Conservation (phyloP, 1,140 invertebrate species). For the Catajapyx aquilonaris region DNA sequence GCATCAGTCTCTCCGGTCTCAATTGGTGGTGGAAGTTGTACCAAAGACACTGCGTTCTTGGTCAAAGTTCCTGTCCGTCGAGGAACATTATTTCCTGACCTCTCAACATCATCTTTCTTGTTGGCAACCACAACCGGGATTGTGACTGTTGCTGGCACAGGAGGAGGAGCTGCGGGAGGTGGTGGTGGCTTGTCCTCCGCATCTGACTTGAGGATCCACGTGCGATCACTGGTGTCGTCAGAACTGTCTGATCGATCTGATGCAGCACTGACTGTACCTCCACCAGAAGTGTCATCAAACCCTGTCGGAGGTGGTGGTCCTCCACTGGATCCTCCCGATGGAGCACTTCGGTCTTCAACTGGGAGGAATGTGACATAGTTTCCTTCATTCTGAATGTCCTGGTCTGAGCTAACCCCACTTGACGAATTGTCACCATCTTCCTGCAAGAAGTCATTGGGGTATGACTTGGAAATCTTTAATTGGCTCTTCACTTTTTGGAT, state of each 20-base stretch:
- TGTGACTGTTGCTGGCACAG: constrained; percentile 3
- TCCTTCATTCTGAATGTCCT: constrained; percentile 34
- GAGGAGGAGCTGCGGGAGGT: constrained; percentile 10
- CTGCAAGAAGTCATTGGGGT: constrained; percentile 49
- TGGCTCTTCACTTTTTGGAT: constrained; percentile 63
- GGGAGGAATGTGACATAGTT: constrained; percentile 18
- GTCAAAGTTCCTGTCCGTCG: constrained; percentile 20
- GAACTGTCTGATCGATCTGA: constrained; percentile 16
- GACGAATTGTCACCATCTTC: constrained; percentile 68
- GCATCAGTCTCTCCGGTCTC: constrained; percentile 35
- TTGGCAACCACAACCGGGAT: constrained; percentile 5
- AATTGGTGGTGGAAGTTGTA: constrained; percentile 56
- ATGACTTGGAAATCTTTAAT: constrained; percentile 62
- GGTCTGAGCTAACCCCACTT: constrained; percentile 65
- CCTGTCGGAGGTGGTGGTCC: constrained; percentile 19
- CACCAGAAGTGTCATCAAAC: constrained; percentile 21
- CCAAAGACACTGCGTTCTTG: constrained; percentile 48
- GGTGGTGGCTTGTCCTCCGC: constrained; percentile 16
- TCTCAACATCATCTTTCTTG: constrained; percentile 5
- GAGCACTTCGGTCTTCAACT: constrained; percentile 14
- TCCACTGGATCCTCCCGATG: too few relatives aligned
- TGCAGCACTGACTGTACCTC: constrained; percentile 7
- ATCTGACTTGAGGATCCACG: constrained; percentile 16
- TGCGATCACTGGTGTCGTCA: constrained; percentile 19
- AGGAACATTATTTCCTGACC: background rate